Evolutionary conservation across 2,888 invertebrate species (phyloP).

Genomic region (Eristalis tenax): DNA sequence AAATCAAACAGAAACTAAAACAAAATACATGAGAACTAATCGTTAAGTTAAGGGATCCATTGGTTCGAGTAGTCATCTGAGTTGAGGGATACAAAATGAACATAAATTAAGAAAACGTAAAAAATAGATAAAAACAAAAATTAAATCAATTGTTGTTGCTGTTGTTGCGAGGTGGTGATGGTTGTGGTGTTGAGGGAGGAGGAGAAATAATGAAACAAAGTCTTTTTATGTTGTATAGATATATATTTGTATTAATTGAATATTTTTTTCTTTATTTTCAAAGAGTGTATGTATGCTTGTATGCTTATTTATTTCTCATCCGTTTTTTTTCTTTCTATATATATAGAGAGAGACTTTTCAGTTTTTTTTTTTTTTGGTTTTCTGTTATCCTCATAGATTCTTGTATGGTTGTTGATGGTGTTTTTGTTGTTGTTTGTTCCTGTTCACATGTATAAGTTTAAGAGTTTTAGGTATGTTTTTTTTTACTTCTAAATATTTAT

Average conservation of each 20-base stretch:
- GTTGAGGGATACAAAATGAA: conserved; percentile 54
- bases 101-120: not conserved
- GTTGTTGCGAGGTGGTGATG: conserved; percentile 65
- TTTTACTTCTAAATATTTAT: conserved; percentile 51
- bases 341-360: not conserved
- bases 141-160: conserved; percentile 60
- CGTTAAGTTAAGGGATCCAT: not conserved
- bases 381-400: conserved; percentile 28
- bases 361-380: conserved; percentile 5
- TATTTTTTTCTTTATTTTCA: conserved; percentile 52
- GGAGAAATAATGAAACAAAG: conserved; percentile 70
- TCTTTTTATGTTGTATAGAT: conserved; percentile 71
- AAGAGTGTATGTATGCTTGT: conserved; percentile 63
- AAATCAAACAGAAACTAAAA: not conserved
- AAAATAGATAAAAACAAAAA: not conserved
- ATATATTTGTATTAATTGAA: conserved; percentile 72
- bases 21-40: conserved; percentile 6
- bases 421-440: not conserved
- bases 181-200: conserved; percentile 47
- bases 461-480: conserved; percentile 4
- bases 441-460: conserved; percentile 53
- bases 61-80: conserved; percentile 66
- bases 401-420: not conserved
- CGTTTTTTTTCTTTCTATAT: not conserved
- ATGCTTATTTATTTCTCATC: conserved; percentile 33